Conservation (phyloP, 2,888 invertebrate genomes). For the Drosophila subquinaria region DNA sequence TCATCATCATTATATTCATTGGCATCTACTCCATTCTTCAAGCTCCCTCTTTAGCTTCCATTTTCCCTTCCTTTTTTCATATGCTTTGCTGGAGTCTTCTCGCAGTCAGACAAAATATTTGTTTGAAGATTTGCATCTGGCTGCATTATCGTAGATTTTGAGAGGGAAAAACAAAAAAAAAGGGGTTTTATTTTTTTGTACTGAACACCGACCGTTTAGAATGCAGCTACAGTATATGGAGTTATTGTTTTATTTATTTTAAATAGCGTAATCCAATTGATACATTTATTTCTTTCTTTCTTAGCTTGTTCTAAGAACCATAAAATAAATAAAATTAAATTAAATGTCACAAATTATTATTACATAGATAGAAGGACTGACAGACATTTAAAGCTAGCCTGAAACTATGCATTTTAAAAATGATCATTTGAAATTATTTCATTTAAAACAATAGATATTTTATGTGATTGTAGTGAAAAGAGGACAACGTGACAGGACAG, state of each 20-base stretch:
- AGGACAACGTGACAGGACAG: too few relatives aligned
- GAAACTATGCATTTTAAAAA: too few relatives aligned
- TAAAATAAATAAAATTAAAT: too few relatives aligned
- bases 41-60: conserved; percentile 6
- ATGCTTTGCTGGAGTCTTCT: not conserved
- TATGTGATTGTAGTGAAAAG: too few relatives aligned
- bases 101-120: conserved; percentile 81
- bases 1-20: conserved; percentile 13
- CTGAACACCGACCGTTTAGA: not conserved
- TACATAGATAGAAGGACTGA: too few relatives aligned
- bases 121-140: conserved; percentile 75
- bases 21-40: conserved; percentile 23
- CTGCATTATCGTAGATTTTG: conserved; percentile 57
- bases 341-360: too few relatives aligned
- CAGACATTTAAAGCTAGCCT: too few relatives aligned
- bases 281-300: not conserved
- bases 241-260: not conserved
- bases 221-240: too few relatives aligned
- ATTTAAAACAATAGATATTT: too few relatives aligned
- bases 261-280: not conserved
- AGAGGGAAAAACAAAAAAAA: conserved; percentile 7
- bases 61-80: not conserved
- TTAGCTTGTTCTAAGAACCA: not conserved
- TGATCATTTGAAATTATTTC: too few relatives aligned
- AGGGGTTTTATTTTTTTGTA: too few relatives aligned